phyloP scores from a whole-genome alignment of 2,797 vertebrate species.

The Hapalemur alaotrensis region DNA sequence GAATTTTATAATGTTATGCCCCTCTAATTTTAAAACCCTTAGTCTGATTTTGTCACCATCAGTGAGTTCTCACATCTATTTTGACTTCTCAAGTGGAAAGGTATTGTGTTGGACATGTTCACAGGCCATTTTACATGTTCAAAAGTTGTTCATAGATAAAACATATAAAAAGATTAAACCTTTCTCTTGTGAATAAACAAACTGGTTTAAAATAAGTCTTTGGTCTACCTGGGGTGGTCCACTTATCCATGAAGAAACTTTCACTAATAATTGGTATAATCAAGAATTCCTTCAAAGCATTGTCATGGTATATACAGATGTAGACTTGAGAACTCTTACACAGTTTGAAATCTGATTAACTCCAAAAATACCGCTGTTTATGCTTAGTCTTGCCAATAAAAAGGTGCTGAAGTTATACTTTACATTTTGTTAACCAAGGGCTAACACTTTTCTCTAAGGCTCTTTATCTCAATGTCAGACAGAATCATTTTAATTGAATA shows the following conservation, averaged over 20 bases:
- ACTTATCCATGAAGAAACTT: background rate
- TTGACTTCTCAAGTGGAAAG: background rate
- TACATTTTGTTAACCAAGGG: background rate
- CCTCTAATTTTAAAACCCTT: background rate
- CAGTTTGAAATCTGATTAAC: conserved; percentile 1
- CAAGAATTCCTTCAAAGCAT: background rate
- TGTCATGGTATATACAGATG: background rate
- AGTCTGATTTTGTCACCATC: background rate
- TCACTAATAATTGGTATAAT: background rate
- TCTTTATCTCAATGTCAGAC: background rate
- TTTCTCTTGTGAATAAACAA: conserved; percentile 5
- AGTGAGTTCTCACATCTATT: background rate
- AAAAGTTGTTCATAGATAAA: background rate
- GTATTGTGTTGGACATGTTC: background rate
- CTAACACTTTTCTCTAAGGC: background rate
- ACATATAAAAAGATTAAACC: background rate
- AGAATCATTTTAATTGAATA: background rate
- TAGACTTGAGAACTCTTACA: background rate
- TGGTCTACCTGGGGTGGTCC: background rate
- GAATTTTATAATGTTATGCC: background rate
- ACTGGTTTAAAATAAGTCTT: background rate
- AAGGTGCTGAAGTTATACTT: background rate
- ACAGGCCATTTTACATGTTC: background rate
- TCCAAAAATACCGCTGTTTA: background rate
- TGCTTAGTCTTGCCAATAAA: background rate